A percentile compares a stretch with the other conserved stretches of the same genome.
Evolutionary conservation across 37 sponge, comb jelly and placozoan species (phyloP).

Genomic region (Ephydatia muelleri): DNA sequence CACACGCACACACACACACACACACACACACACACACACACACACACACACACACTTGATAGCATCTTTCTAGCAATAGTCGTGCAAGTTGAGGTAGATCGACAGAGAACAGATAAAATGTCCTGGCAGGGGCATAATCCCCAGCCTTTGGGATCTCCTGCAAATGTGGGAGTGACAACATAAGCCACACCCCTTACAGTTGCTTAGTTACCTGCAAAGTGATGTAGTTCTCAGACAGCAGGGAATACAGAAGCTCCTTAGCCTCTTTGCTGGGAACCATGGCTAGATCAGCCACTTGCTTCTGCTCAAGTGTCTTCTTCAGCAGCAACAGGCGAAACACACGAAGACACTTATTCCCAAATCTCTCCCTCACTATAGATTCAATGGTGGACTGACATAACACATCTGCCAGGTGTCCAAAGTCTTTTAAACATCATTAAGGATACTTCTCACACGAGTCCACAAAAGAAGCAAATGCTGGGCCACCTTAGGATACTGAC

Average conservation of each 20-base stretch:
- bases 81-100: constrained; percentile 66
- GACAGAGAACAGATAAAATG: constrained; percentile 91
- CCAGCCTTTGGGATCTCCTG: constrained; percentile 88
- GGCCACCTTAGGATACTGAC: constrained; percentile 57
- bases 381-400: constrained; percentile 72
- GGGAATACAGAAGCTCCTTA: constrained; percentile 91
- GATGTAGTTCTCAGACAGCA: constrained; percentile 84
- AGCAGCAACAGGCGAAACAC: constrained; percentile 73
- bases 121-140: constrained; percentile 89
- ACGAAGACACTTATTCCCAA: constrained; percentile 73
- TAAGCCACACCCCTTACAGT: background rate
- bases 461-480: background rate
- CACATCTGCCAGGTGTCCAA: constrained; percentile 16
- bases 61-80: constrained; percentile 76
- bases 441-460: background rate
- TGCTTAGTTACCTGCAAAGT: constrained; percentile 55
- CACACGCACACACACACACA: background rate
- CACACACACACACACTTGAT: constrained; percentile 35
- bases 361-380: constrained; percentile 78
- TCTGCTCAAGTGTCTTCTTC: constrained; percentile 85
- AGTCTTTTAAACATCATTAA: constrained; percentile 40
- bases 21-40: constrained; percentile 1
- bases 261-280: constrained; percentile 91
- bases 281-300: constrained; percentile 91
- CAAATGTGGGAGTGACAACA: background rate